phyloP scores from a whole-genome alignment of 1,140 invertebrate species.

The Archivesica marissinica region DNA sequence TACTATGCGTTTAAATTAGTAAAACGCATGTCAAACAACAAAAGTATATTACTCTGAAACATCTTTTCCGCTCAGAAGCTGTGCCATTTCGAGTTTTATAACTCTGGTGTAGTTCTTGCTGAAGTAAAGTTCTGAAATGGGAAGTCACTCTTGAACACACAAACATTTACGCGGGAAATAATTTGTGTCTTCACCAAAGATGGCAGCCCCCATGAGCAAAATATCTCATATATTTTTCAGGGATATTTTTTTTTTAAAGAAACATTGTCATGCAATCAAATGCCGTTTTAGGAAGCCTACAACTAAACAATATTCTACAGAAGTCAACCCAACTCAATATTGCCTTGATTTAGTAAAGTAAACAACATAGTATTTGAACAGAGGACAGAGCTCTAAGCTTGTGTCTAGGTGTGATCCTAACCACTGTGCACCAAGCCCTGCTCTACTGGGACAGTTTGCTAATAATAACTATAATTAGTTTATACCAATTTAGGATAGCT shows the following conservation, averaged over 20 bases:
- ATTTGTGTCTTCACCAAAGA: conserved; percentile 20
- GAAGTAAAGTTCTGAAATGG: too few relatives aligned
- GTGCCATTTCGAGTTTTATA: conserved; percentile 40
- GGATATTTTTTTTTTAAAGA: neutral
- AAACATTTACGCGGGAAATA: neutral
- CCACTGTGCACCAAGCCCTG: neutral
- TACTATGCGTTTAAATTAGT: neutral
- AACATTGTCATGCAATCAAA: conserved; percentile 1
- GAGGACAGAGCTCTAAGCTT: too few relatives aligned
- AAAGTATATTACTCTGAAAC: conserved; percentile 40
- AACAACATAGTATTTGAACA: neutral
- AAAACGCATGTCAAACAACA: neutral
- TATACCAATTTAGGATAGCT: neutral
- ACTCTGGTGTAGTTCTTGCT: too few relatives aligned
- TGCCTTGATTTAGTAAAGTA: conserved; percentile 55
- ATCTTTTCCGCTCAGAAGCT: conserved; percentile 59
- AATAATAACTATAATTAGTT: neutral
- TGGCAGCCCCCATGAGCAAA: conserved; percentile 49
- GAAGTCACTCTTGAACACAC: neutral
- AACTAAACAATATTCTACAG: neutral
- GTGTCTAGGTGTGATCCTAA: neutral
- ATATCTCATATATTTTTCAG: conserved; percentile 29
- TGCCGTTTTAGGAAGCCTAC: neutral
- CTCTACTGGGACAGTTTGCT: neutral
- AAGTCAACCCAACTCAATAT: conserved; percentile 10